Evolutionary conservation across 2,797 vertebrate genomes (phyloP).

Genomic region (Leptatherina wallacei): DNA sequence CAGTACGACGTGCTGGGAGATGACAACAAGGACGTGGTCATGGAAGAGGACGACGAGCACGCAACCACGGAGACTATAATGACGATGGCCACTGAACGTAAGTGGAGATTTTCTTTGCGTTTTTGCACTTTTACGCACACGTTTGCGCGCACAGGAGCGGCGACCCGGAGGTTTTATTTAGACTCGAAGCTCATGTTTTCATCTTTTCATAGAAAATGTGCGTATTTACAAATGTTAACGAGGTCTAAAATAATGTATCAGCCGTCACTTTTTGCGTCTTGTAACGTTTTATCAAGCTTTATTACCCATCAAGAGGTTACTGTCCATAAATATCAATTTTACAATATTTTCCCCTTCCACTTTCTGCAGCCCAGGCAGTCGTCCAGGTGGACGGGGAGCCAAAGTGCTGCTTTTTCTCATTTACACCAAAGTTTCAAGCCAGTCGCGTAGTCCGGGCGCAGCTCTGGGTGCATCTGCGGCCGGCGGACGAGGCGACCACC

Average conservation of each 20-base stretch:
- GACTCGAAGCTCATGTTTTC: background rate
- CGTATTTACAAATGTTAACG: background rate
- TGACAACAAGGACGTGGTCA: slow-evolving; percentile 89
- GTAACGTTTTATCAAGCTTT: background rate
- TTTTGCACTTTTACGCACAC: slow-evolving; percentile 43
- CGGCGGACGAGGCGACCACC: slow-evolving; percentile 88
- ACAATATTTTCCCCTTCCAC: background rate
- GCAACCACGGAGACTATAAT: slow-evolving; percentile 95
- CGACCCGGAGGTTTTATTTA: background rate
- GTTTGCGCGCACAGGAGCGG: background rate
- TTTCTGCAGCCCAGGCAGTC: slow-evolving; percentile 87
- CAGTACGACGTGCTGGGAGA: slow-evolving; percentile 97
- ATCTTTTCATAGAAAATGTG: background rate
- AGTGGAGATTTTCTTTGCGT: slow-evolving; percentile 72
- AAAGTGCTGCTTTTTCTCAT: slow-evolving; percentile 96
- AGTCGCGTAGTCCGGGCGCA: slow-evolving; percentile 93
- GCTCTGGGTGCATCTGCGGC: slow-evolving; percentile 95
- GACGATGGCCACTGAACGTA: slow-evolving; percentile 95
- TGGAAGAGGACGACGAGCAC: slow-evolving; percentile 96
- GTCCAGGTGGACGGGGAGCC: slow-evolving; percentile 90
- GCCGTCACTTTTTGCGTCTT: too few relatives aligned
- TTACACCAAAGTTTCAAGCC: slow-evolving; percentile 92
- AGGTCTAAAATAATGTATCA: background rate
- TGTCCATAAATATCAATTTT: background rate
- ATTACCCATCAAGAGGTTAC: background rate